Percentiles rank a stretch among this genome's conserved stretches.
These are phyloP conservation scores for Genyomyrus donnyi DNA, from an alignment of 2,113 vertebrate species.

Conservation along the genomic window DNA sequence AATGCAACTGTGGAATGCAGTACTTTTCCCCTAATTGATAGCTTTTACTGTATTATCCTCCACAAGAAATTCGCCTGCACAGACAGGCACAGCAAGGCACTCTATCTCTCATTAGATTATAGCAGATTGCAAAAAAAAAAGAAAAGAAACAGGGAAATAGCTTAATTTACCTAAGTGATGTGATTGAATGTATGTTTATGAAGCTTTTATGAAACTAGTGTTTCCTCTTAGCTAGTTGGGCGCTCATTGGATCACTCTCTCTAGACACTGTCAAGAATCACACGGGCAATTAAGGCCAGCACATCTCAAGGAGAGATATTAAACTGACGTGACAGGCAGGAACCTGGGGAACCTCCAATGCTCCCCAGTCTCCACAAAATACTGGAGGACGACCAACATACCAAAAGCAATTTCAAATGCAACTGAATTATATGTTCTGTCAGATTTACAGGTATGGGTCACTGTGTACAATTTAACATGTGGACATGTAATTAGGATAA, in stretches of 20 bases:
- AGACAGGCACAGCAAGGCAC: conserved; percentile 48
- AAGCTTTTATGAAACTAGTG: conserved; percentile 34
- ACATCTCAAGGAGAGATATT: conserved; percentile 31
- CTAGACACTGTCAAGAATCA: conserved; percentile 36
- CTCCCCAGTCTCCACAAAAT: background rate
- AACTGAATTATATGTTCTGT: background rate
- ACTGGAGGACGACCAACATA: background rate
- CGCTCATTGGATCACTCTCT: conserved; percentile 25
- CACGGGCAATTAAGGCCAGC: conserved; percentile 41
- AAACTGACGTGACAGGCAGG: conserved; percentile 22
- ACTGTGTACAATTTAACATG: conserved; percentile 4
- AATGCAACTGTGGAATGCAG: conserved; percentile 40
- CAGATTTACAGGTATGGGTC: background rate
- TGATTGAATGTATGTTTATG: conserved; percentile 44
- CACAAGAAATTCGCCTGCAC: conserved; percentile 36
- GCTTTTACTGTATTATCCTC: conserved; percentile 37
- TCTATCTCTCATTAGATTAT: conserved; percentile 52
- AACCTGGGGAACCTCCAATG: background rate
- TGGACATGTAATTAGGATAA: conserved; percentile 1
- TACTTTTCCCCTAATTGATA: conserved; percentile 48
- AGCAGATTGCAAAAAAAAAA: conserved; percentile 45
- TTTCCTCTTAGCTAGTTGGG: conserved; percentile 26
- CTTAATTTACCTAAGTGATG: conserved; percentile 54
- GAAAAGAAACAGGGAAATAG: conserved; percentile 21
- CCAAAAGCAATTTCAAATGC: background rate